Evolutionary conservation across 2,797 vertebrate genomes (phyloP).

Genomic region (Tenualosa thibaudeaui): DNA sequence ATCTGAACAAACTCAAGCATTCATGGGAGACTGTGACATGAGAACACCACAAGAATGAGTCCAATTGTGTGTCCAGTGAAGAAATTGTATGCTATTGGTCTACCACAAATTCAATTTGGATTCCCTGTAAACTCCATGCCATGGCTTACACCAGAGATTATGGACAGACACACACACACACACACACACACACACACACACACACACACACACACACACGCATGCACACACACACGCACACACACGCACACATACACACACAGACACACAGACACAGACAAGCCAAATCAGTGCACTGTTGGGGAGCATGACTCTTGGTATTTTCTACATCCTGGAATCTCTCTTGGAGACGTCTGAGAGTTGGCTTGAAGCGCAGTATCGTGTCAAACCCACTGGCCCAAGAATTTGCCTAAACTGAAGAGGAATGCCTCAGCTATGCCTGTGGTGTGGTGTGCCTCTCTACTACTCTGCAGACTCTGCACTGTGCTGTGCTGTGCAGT

Average conservation of each 20-base stretch:
- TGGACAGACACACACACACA: neutral
- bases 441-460: neutral
- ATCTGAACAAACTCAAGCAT: neutral
- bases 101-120: slow-evolving; percentile 6
- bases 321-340: neutral
- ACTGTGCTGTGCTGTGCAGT: neutral
- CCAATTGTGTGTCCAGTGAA: slow-evolving; percentile 3
- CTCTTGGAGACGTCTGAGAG: neutral
- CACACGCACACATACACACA: neutral
- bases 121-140: slow-evolving; percentile 9
- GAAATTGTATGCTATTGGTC: neutral
- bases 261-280: neutral
- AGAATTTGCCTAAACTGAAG: neutral
- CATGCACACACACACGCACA: neutral
- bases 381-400: neutral
- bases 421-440: slow-evolving; percentile 5
- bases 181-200: neutral
- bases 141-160: neutral
- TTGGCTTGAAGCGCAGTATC: neutral
- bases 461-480: neutral
- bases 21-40: neutral
- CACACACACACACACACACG: neutral
- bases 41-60: slow-evolving; percentile 5
- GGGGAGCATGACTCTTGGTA: neutral
- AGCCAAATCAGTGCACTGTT: neutral